These are phyloP conservation scores for Lasiurus borealis DNA, from an alignment of 2,113 vertebrate species.

Conservation along the genomic window DNA sequence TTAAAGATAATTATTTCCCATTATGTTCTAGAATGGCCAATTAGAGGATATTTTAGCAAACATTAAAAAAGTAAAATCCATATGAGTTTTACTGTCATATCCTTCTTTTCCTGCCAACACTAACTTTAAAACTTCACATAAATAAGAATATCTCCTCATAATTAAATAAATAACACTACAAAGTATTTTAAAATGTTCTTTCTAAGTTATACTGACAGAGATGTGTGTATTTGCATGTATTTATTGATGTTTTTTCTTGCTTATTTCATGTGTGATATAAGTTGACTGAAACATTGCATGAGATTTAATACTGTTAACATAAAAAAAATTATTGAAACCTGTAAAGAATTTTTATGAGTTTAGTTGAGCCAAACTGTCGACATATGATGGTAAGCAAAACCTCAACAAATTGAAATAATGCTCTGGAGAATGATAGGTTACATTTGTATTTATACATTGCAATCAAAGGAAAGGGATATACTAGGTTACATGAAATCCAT, in stretches of 20 bases:
- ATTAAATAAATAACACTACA: neutral
- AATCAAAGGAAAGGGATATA: too few relatives aligned
- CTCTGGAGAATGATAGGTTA: too few relatives aligned
- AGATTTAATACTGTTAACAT: neutral
- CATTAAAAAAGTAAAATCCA: neutral
- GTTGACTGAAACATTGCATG: neutral
- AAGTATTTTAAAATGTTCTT: neutral
- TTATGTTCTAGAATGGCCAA: neutral
- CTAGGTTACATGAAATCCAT: too few relatives aligned
- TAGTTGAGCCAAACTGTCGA: too few relatives aligned
- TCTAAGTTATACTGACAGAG: neutral
- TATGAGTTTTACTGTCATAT: neutral
- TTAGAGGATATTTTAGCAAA: neutral
- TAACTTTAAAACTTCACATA: neutral
- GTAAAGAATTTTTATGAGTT: too few relatives aligned
- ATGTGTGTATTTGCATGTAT: neutral
- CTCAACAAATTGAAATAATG: too few relatives aligned
- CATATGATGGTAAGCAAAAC: too few relatives aligned
- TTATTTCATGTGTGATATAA: neutral
- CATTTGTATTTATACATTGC: too few relatives aligned
- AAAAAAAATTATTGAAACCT: too few relatives aligned
- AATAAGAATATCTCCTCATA: neutral
- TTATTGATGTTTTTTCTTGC: neutral
- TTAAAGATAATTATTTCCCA: neutral
- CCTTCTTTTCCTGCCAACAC: neutral